Evolutionary conservation across 1,140 invertebrate species (phyloP).

Genomic region (Propsilocerus akamusi): DNA sequence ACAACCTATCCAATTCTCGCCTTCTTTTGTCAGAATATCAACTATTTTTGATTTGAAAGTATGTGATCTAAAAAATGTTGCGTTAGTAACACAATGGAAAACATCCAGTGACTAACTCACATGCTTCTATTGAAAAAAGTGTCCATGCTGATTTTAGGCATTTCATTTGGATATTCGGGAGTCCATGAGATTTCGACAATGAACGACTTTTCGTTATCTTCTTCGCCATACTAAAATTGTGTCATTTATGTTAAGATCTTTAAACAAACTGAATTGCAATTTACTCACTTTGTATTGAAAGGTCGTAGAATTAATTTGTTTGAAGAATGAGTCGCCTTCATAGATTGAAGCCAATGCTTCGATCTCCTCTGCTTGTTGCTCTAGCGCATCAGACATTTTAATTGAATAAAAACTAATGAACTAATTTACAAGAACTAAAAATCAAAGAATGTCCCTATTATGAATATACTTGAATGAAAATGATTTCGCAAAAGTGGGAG

Average conservation of each 20-base stretch:
- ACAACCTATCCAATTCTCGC: constrained; percentile 61
- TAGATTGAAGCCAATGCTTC: constrained; percentile 88
- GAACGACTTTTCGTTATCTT: constrained; percentile 69
- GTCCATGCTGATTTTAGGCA: constrained; percentile 68
- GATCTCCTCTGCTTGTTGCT: constrained; percentile 68
- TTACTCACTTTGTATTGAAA: constrained; percentile 77
- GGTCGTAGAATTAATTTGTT: constrained; percentile 50
- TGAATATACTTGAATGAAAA: background rate
- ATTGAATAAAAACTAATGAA: background rate
- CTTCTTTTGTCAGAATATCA: constrained; percentile 43
- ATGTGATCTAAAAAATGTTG: constrained; percentile 33
- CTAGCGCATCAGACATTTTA: constrained; percentile 33
- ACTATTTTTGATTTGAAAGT: constrained; percentile 53
- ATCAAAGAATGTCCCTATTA: background rate
- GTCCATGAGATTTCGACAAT: constrained; percentile 76
- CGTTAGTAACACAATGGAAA: constrained; percentile 9
- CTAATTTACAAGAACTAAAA: background rate
- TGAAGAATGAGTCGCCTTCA: constrained; percentile 78
- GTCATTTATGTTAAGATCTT: constrained; percentile 8
- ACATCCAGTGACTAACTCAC: constrained; percentile 46
- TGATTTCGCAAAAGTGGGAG: background rate
- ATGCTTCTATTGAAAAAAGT: constrained; percentile 87
- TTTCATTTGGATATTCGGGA: constrained; percentile 63
- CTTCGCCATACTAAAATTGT: constrained; percentile 62
- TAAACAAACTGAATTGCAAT: background rate